These are phyloP conservation scores for Dorcus hopei DNA, from an alignment of 2,888 invertebrate genomes.

Conservation along the genomic window DNA sequence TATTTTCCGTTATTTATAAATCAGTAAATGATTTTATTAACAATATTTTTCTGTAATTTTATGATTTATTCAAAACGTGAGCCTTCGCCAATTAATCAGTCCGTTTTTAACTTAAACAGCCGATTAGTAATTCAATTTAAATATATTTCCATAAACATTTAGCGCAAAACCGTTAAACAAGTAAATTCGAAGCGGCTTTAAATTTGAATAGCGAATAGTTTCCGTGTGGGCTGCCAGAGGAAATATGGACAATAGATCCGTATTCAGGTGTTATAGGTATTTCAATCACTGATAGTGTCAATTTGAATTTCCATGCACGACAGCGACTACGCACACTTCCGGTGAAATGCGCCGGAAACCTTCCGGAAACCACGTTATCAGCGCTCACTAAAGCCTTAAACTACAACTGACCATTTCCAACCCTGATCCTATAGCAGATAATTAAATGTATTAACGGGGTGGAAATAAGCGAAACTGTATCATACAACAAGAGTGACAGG, in stretches of 20 bases:
- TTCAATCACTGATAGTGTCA: constrained; percentile 23
- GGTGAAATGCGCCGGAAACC: constrained; percentile 32
- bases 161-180: too few species aligned
- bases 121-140: too few species aligned
- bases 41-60: too few species aligned
- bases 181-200: too few species aligned
- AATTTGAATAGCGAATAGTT: too few species aligned
- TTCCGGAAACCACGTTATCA: constrained; percentile 34
- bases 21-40: too few species aligned
- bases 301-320: constrained; percentile 36
- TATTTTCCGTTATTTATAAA: too few species aligned
- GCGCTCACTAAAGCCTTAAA: constrained; percentile 27
- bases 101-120: too few species aligned
- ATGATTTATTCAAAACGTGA: too few species aligned
- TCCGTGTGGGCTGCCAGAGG: constrained; percentile 8
- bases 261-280: constrained; percentile 17
- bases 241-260: constrained; percentile 16
- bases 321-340: constrained; percentile 31
- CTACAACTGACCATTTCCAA: constrained; percentile 18
- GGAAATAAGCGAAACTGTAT: constrained; percentile 26
- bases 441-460: constrained; percentile 27
- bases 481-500: constrained; percentile 22
- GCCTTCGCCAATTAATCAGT: too few species aligned
- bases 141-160: too few species aligned
- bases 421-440: constrained; percentile 25